These are phyloP conservation scores for Pseudorasbora parva DNA, from an alignment of 2,113 vertebrate species.

Conservation along the genomic window DNA sequence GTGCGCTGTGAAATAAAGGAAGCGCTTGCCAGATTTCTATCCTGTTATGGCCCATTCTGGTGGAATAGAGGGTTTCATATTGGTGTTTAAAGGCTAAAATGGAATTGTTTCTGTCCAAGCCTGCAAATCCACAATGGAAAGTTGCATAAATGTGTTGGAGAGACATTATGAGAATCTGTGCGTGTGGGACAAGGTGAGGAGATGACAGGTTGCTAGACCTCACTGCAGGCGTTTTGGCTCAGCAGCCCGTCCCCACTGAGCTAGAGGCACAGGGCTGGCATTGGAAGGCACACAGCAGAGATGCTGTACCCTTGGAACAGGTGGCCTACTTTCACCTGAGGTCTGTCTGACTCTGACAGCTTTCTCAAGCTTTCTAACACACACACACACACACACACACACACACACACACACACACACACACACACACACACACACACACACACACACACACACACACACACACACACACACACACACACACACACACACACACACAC, in stretches of 20 bases:
- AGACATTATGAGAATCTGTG: constrained; percentile 46
- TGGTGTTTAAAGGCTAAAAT: background rate
- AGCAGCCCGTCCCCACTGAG: constrained; percentile 74
- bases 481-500: constrained; percentile 1
- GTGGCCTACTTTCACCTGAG: constrained; percentile 75
- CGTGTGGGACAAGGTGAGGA: constrained; percentile 72
- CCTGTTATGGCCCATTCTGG: background rate
- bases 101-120: background rate
- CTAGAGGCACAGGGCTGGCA: constrained; percentile 71
- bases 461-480: background rate
- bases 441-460: background rate
- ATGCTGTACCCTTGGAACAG: constrained; percentile 80
- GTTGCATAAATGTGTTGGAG: constrained; percentile 14
- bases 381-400: too few species aligned
- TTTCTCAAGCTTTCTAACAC: constrained; percentile 63
- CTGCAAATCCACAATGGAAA: background rate
- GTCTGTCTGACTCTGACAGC: constrained; percentile 70
- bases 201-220: constrained; percentile 80
- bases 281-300: constrained; percentile 75
- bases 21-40: constrained; percentile 25
- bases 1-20: constrained; percentile 6
- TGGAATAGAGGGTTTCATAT: background rate
- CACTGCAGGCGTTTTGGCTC: constrained; percentile 78
- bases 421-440: background rate
- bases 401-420: background rate